Evolutionary conservation across 2,113 vertebrate species (phyloP).

Genomic region (Rostratula benghalensis): DNA sequence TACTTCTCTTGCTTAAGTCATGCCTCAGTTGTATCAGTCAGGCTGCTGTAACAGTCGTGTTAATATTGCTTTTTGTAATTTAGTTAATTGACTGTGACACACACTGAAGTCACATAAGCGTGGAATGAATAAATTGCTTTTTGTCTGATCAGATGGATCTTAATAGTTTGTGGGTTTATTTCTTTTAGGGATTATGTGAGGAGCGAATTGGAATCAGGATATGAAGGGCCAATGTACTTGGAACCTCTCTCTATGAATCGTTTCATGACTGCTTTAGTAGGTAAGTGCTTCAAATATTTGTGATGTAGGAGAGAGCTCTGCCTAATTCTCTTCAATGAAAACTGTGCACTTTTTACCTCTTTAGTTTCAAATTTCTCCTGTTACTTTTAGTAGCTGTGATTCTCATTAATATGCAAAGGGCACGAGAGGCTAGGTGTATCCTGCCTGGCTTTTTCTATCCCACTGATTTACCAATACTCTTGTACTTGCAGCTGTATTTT

Average conservation of each 20-base stretch:
- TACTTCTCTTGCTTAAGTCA: background rate
- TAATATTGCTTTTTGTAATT: conserved; percentile 22
- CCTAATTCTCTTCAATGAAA: background rate
- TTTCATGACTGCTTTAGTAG: conserved; percentile 94
- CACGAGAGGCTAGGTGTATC: background rate
- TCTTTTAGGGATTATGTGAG: conserved; percentile 92
- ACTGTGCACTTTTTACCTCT: background rate
- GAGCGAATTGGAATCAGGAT: conserved; percentile 92
- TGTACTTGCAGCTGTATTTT: background rate
- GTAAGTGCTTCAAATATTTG: conserved; percentile 73
- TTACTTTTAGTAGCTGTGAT: background rate
- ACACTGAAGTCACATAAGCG: background rate
- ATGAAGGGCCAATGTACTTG: conserved; percentile 94
- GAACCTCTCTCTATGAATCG: conserved; percentile 97
- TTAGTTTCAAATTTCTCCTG: background rate
- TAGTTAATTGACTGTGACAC: conserved; percentile 14
- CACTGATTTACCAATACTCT: background rate
- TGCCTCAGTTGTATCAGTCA: background rate
- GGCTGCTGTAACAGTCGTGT: background rate
- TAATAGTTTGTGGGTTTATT: conserved; percentile 23
- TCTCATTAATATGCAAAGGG: background rate
- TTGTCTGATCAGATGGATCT: background rate
- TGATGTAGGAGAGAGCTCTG: background rate
- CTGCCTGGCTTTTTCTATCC: background rate
- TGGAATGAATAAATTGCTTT: background rate